A percentile compares a stretch with the other conserved stretches of the same genome.
phyloP scores from a whole-genome alignment of 2,113 vertebrate species.

The Ptilorrhoa leucosticta region DNA sequence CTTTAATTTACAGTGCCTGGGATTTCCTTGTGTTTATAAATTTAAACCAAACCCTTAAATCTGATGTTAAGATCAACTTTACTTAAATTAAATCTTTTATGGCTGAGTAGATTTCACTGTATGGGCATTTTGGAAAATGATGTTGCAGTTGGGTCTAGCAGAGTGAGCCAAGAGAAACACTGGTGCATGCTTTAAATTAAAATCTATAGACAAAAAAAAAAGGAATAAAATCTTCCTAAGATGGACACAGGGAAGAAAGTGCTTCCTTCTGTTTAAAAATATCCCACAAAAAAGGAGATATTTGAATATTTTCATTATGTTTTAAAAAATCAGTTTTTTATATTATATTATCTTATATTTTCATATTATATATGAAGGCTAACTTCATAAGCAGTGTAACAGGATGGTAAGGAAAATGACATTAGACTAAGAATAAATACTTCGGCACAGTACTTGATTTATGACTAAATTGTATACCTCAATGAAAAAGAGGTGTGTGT shows the following conservation, averaged over 20 bases:
- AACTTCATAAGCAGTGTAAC: not conserved
- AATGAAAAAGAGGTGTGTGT: not conserved
- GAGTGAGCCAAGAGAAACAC: not conserved
- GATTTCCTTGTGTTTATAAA: not conserved
- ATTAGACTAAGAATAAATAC: not conserved
- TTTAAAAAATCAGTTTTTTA: not conserved
- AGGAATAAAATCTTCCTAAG: not conserved
- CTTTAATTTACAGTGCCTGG: not conserved
- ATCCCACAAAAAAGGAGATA: not conserved
- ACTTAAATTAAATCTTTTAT: constrained; percentile 2
- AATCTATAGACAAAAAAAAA: not conserved
- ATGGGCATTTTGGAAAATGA: not conserved
- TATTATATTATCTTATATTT: too few relatives aligned
- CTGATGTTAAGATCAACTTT: not conserved
- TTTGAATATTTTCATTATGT: not conserved
- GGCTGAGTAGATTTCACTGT: not conserved
- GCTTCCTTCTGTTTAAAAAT: not conserved
- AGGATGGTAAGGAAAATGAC: not conserved
- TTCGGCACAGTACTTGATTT: not conserved
- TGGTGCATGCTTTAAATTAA: not conserved
- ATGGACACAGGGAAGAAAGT: not conserved
- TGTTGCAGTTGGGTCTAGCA: not conserved
- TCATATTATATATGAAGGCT: too few relatives aligned
- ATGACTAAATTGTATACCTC: not conserved
- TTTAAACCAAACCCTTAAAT: not conserved